These are phyloP conservation scores for Stegastes partitus DNA, from an alignment of 2,113 vertebrate species.

Conservation along the genomic window DNA sequence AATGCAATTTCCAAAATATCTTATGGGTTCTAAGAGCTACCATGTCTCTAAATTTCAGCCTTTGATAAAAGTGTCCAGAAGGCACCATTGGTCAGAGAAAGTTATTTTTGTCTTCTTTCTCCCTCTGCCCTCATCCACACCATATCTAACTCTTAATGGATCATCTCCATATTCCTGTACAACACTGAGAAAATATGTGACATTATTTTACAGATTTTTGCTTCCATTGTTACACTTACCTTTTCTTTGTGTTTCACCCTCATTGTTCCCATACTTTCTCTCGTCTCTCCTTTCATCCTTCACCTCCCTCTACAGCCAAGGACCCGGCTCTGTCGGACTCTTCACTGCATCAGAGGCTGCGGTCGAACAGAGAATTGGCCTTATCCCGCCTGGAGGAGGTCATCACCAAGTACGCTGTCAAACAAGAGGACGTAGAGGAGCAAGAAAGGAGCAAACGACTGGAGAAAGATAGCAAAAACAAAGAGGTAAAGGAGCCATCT, in stretches of 20 bases:
- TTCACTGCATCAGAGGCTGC: slow-evolving; percentile 81
- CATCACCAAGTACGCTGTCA: slow-evolving; percentile 86
- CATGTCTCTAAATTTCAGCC: too few species aligned
- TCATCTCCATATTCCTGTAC: too few species aligned
- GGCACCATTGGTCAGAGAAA: too few species aligned
- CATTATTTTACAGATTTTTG: background rate
- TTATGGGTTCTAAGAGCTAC: too few species aligned
- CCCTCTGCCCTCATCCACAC: too few species aligned
- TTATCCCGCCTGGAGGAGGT: slow-evolving; percentile 86
- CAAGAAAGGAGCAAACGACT: slow-evolving; percentile 80
- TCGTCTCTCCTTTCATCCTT: background rate
- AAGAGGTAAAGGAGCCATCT: slow-evolving; percentile 70
- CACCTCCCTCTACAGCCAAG: slow-evolving; percentile 42
- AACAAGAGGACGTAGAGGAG: slow-evolving; percentile 88
- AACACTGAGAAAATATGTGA: background rate
- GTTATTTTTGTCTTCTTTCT: too few species aligned
- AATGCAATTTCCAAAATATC: too few species aligned
- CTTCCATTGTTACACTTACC: background rate
- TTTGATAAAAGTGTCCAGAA: too few species aligned
- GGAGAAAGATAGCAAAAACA: slow-evolving; percentile 69
- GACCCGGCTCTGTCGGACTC: slow-evolving; percentile 88
- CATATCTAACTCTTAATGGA: too few species aligned
- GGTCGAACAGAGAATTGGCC: slow-evolving; percentile 85
- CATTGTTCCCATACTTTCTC: background rate
- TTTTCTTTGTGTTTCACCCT: background rate